phyloP scores from a whole-genome alignment of 2,888 invertebrate genomes.

The Synergus gifuensis region DNA sequence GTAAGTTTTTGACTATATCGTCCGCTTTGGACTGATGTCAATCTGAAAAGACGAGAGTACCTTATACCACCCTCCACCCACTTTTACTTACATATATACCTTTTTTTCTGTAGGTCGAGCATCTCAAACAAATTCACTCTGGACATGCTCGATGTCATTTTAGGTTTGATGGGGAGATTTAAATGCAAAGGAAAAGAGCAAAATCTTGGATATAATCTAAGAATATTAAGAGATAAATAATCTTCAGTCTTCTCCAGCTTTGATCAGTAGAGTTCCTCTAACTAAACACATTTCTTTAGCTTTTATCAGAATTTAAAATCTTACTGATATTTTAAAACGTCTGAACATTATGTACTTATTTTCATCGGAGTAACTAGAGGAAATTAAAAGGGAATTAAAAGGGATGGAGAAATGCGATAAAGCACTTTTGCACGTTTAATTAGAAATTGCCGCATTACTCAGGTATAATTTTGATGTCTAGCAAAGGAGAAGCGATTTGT shows the following conservation, averaged over 20 bases:
- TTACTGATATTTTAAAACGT: neutral
- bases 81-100: neutral
- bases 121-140: neutral
- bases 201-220: neutral
- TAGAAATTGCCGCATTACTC: neutral
- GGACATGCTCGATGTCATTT: neutral
- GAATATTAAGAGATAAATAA: neutral
- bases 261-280: neutral
- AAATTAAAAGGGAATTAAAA: neutral
- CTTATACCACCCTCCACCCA: neutral
- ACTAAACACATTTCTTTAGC: neutral
- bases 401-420: slow-evolving; percentile 1
- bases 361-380: neutral
- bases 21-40: slow-evolving; percentile 4
- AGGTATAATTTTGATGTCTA: slow-evolving; percentile 46
- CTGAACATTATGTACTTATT: neutral
- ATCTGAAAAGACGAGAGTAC: neutral
- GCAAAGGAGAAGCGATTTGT: neutral
- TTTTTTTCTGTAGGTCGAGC: slow-evolving; percentile 8
- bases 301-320: neutral
- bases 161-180: slow-evolving; percentile 11
- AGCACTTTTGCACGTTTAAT: slow-evolving; percentile 12
- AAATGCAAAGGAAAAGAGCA: slow-evolving; percentile 5
- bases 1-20: slow-evolving; percentile 5
- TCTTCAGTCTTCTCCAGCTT: neutral